Conservation (phyloP, 2,797 vertebrate genomes). For the Garrulus glandarius region DNA sequence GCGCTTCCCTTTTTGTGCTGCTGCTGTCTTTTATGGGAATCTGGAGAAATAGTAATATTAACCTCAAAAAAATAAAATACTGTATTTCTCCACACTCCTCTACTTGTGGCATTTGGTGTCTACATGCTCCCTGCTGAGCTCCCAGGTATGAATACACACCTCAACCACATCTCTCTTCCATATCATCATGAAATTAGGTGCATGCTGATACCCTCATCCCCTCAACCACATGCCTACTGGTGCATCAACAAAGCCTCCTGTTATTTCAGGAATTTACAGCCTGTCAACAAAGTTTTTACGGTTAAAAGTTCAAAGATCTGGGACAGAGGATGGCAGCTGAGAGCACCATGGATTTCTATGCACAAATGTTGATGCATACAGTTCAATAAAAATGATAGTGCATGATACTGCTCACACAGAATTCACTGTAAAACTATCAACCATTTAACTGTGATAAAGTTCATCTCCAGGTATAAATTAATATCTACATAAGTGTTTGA, state of each 20-base stretch:
- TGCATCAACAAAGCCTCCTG: neutral
- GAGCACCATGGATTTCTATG: neutral
- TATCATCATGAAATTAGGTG: neutral
- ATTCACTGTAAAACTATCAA: neutral
- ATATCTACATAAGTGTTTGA: neutral
- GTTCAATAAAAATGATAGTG: neutral
- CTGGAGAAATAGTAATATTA: neutral
- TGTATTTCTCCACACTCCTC: neutral
- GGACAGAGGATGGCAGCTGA: neutral
- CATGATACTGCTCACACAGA: neutral
- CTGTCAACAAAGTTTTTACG: neutral
- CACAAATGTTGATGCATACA: neutral
- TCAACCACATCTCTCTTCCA: neutral
- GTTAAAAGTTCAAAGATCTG: neutral
- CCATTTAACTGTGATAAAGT: neutral
- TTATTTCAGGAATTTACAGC: constrained; percentile 3
- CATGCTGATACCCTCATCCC: neutral
- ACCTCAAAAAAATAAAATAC: neutral
- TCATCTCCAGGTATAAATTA: neutral
- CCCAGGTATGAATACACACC: neutral
- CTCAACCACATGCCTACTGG: neutral
- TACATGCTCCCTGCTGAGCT: neutral
- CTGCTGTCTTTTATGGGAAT: fast-evolving
- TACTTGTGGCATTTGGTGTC: fast-evolving
- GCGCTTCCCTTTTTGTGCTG: fast-evolving